Percentiles rank a stretch among this genome's conserved stretches.
Conservation (phyloP, 2,888 invertebrate species). For the Alloplasta piceator region DNA sequence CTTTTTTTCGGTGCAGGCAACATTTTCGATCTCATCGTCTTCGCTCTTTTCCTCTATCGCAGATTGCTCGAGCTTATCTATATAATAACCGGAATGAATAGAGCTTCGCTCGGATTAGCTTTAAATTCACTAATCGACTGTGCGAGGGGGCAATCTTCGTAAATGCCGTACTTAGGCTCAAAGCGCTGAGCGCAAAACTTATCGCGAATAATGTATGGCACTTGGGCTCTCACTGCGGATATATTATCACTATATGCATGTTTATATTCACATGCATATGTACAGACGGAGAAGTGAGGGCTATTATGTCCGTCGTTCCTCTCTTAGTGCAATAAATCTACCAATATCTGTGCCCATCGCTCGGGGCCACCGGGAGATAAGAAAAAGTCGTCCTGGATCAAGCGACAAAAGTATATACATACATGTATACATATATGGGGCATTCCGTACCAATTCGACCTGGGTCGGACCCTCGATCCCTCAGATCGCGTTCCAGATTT, state of each 20-base stretch:
- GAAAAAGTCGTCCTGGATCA: slow-evolving; percentile 54
- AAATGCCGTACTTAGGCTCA: slow-evolving; percentile 58
- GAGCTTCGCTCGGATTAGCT: slow-evolving; percentile 58
- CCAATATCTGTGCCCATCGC: slow-evolving; percentile 60
- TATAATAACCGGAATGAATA: slow-evolving; percentile 20
- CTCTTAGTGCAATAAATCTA: slow-evolving; percentile 60
- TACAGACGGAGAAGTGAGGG: neutral
- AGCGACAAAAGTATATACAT: slow-evolving; percentile 52
- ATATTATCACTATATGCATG: slow-evolving; percentile 50
- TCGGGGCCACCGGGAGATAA: slow-evolving; percentile 56
- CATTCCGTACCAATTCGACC: too few species aligned
- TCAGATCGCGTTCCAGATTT: too few species aligned
- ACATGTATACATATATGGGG: neutral
- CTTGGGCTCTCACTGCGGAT: slow-evolving; percentile 46
- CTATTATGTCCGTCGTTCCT: slow-evolving; percentile 60
- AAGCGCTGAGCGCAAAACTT: slow-evolving; percentile 52
- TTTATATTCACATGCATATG: slow-evolving; percentile 10
- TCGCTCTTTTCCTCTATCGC: slow-evolving; percentile 38
- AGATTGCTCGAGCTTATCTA: slow-evolving; percentile 54
- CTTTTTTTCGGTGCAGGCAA: too few species aligned
- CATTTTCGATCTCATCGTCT: too few species aligned
- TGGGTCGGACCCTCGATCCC: too few species aligned
- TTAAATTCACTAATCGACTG: slow-evolving; percentile 61
- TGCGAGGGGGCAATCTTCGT: slow-evolving; percentile 58
- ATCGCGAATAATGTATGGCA: slow-evolving; percentile 62